Conservation (phyloP, 2,888 invertebrate genomes). For the Blera fallax region DNA sequence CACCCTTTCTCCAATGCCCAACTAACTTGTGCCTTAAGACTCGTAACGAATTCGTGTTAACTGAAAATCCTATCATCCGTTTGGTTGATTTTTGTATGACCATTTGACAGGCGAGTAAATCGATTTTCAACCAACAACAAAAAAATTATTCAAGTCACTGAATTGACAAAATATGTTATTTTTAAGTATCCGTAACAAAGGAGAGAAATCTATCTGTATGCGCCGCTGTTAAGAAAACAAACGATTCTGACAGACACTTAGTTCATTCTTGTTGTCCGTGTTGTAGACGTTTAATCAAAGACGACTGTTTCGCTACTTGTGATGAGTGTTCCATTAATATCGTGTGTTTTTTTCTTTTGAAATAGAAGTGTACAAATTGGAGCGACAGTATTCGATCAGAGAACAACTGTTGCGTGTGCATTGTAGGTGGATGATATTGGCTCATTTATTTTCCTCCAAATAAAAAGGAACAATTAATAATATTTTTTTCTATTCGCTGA, state of each 20-base stretch:
- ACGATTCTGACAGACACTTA: conserved; percentile 67
- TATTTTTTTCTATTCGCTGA: conserved; percentile 22
- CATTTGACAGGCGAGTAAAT: conserved; percentile 60
- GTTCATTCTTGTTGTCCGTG: conserved; percentile 50
- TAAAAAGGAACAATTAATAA: conserved; percentile 70
- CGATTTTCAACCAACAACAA: conserved; percentile 34
- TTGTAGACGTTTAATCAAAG: conserved; percentile 63
- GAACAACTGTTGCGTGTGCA: conserved; percentile 63
- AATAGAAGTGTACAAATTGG: conserved; percentile 68
- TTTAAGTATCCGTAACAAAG: conserved; percentile 30
- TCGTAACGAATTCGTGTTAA: conserved; percentile 70
- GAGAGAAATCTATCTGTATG: background rate
- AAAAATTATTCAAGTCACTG: conserved; percentile 47
- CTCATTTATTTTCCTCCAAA: conserved; percentile 59
- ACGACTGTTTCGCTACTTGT: conserved; percentile 58
- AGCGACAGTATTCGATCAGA: conserved; percentile 68
- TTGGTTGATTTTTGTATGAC: conserved; percentile 53
- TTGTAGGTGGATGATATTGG: conserved; percentile 57
- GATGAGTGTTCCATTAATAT: conserved; percentile 72
- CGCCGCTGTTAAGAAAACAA: conserved; percentile 22
- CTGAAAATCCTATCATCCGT: conserved; percentile 68
- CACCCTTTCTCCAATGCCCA: conserved; percentile 1
- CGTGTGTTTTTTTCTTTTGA: too few relatives aligned
- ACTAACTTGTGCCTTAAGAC: conserved; percentile 17
- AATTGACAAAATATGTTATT: conserved; percentile 57